Conservation (phyloP, 1,140 invertebrate genomes). For the Prorops nasuta region DNA sequence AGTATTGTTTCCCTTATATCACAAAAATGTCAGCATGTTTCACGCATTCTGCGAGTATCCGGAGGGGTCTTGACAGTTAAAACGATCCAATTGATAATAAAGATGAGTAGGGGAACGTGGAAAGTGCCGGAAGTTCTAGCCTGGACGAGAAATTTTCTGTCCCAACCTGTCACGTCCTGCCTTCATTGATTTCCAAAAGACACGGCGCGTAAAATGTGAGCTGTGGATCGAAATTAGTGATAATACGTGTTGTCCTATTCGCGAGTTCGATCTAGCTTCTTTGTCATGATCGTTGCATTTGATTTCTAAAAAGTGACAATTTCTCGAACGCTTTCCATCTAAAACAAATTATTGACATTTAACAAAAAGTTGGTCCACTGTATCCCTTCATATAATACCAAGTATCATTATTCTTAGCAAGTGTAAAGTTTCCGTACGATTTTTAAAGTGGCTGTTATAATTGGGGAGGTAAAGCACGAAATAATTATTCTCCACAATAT, state of each 20-base stretch:
- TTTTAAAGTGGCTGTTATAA: too few relatives aligned
- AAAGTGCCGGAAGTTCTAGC: not conserved
- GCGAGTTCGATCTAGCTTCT: not conserved
- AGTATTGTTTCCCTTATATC: conserved; percentile 24
- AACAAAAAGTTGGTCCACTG: too few relatives aligned
- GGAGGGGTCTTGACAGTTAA: not conserved
- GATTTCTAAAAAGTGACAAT: not conserved
- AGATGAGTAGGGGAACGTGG: not conserved
- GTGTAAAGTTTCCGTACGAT: too few relatives aligned
- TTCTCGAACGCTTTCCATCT: not conserved
- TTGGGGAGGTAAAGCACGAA: too few relatives aligned
- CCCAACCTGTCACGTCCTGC: not conserved
- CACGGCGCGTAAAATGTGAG: too few relatives aligned
- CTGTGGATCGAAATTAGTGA: too few relatives aligned
- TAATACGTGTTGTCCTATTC: not conserved
- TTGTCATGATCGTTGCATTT: not conserved
- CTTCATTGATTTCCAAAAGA: conserved; percentile 17
- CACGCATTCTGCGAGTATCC: not conserved
- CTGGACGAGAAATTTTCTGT: not conserved
- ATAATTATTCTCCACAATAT: too few relatives aligned
- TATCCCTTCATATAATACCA: too few relatives aligned
- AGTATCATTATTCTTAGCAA: too few relatives aligned
- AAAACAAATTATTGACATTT: not conserved
- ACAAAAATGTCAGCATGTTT: conserved; percentile 20
- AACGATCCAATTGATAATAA: not conserved